Evolutionary conservation across 1,140 invertebrate species (phyloP), one percentile per base, ranked within the genome.

Genomic region (Drosophila arizonae): DNA sequence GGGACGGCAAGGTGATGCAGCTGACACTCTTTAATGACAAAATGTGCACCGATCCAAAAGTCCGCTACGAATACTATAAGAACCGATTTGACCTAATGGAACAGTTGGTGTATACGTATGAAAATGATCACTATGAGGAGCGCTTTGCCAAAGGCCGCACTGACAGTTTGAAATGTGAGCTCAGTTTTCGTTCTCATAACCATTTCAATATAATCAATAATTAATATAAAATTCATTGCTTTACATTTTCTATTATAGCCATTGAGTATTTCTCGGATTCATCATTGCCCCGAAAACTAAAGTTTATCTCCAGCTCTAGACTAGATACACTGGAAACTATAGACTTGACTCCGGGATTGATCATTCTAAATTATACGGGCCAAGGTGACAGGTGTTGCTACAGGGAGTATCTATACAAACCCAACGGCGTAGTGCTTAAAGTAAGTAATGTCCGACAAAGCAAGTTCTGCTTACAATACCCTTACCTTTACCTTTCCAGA

Each of bases 11-110:
- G 10, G 92, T 96, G 0, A 94, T 94, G 72, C 93, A 94, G 79
- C 92, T 97, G 6, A 95, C 94, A 9, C 90, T 94, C 36, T 98
- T 94, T 77, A 92, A 94, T 0, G 95, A 97, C 90, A 94, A 95
- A 50, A 93, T 95, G 8, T 95, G 95, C 82, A 93, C 92, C 41
- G 90, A 92, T 45, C 92, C 94, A 6, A 79, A 94, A 8, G 81
- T 93, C 3, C 92, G 92, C 72, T 94, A 95, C 50, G 95, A 97
- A 82, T 94, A 94, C 87, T 98, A 94, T 90, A 91, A 93, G 46
- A 94, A 97, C 74, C 93, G 96, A 43, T 91, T 90, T 0, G 96
- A 98, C 82, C 93, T 94, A 73, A 92, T 97, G 76, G 71, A 92
- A 2, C 93, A 93, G 70, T 92, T 94, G 1, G 93, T 93, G 30